A percentile compares a stretch with the other conserved stretches of the same genome.
These are phyloP conservation scores for Chionis minor DNA, from an alignment of 2,113 vertebrate genomes.

Conservation along the genomic window DNA sequence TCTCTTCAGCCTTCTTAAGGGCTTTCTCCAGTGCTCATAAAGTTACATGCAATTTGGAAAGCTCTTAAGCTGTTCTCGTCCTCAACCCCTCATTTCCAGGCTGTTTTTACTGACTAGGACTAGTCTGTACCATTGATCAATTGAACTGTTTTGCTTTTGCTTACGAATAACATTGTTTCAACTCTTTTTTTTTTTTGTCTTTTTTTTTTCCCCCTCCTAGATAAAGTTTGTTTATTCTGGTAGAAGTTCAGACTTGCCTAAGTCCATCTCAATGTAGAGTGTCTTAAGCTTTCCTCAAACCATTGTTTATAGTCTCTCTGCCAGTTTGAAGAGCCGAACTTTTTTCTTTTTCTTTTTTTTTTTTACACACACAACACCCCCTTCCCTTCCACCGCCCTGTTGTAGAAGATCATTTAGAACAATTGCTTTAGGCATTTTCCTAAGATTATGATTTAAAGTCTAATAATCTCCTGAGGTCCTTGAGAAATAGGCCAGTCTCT, in stretches of 20 bases:
- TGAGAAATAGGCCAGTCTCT: conserved; percentile 75
- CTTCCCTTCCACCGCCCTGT: rapidly evolving
- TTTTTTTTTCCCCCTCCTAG: background rate
- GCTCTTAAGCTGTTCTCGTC: background rate
- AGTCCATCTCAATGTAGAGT: conserved; percentile 5
- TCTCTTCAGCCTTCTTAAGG: background rate
- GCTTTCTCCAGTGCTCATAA: background rate
- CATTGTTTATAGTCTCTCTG: conserved; percentile 33
- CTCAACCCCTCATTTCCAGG: background rate
- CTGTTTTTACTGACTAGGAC: background rate
- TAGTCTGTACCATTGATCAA: background rate
- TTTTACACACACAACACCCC: too few relatives aligned
- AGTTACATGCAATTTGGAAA: background rate
- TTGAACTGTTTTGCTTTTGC: conserved; percentile 16
- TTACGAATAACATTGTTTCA: background rate
- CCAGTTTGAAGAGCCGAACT: conserved; percentile 37
- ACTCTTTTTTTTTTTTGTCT: too few relatives aligned
- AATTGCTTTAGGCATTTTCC: conserved; percentile 68
- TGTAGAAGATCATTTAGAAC: conserved; percentile 33
- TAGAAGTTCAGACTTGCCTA: conserved; percentile 14
- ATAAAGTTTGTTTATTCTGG: conserved; percentile 48
- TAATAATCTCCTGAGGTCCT: conserved; percentile 67
- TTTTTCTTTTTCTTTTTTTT: background rate
- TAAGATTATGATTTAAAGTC: conserved; percentile 74
- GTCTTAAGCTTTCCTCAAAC: conserved; percentile 25